These are phyloP conservation scores for Pipa parva DNA, from an alignment of 2,113 vertebrate genomes.

Conservation along the genomic window DNA sequence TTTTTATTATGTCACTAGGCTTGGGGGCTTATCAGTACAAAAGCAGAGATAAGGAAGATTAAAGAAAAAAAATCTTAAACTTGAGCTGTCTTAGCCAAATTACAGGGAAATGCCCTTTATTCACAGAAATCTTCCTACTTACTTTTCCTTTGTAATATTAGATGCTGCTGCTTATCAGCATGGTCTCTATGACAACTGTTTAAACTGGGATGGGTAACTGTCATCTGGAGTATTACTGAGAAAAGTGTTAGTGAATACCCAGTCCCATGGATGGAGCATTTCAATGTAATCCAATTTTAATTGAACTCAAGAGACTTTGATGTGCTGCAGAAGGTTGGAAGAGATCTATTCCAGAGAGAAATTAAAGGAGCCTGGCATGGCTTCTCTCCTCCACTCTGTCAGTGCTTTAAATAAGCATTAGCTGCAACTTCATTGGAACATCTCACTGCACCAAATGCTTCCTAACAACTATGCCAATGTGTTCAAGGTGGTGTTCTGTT, in stretches of 20 bases:
- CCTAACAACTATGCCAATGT: not conserved
- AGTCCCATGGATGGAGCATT: conserved; percentile 83
- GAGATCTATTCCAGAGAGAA: conserved; percentile 96
- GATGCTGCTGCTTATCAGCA: conserved; percentile 62
- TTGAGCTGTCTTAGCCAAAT: conserved; percentile 22
- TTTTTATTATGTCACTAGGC: too few relatives aligned
- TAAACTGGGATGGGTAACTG: conserved; percentile 91
- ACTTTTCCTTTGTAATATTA: conserved; percentile 71
- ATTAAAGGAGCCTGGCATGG: conserved; percentile 81
- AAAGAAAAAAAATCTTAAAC: not conserved
- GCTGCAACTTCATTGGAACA: conserved; percentile 81
- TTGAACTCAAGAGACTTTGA: conserved; percentile 98
- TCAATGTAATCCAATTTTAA: conserved; percentile 99
- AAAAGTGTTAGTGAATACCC: conserved; percentile 82
- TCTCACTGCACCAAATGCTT: conserved; percentile 62
- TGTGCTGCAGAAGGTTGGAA: conserved; percentile 85
- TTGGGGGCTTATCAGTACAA: too few relatives aligned
- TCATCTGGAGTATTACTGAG: conserved; percentile 86
- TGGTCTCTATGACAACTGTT: conserved; percentile 96
- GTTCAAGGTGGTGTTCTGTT: not conserved
- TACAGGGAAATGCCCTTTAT: conserved; percentile 56
- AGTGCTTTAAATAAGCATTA: conserved; percentile 91
- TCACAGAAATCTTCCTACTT: conserved; percentile 61
- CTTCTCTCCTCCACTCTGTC: conserved; percentile 81
- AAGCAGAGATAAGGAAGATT: not conserved